Base-by-base conservation (phyloP, 1,140 invertebrate species). In the Conus betulinus region DNA sequence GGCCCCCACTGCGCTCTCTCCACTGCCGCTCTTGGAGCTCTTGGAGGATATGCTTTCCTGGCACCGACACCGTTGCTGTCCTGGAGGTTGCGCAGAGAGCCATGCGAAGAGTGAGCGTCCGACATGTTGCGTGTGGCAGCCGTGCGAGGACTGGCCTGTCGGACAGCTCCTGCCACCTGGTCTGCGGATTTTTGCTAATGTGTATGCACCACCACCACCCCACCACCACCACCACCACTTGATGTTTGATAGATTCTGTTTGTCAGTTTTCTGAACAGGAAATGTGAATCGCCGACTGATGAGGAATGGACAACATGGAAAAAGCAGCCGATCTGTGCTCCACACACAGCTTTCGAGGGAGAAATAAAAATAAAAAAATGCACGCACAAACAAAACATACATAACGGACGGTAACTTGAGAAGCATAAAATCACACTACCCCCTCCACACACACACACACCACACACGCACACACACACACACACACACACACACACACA, bases 61-160 rank as follows among this genome's bases (percentile, higher is more conserved):
- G 91, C 83, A 93, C 93, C 7, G 92, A 93, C 78, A 92, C 91
- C 11, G 91, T 90, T 90, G 91, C 90, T 92, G 79, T 93, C 93
- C 86, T 92, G 91, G 85, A 92, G 90, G 90, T 91, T 94, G n/a
- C 92, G 89, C 91, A 94, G 90, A n/a, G 94, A 95, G 20, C 94
- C 93, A 71, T 93, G 92, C 7, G 94, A 94, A 20, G 94, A 94
- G 87, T 94, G 94, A 63, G 91, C 91, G 91, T 95, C 91, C 88
- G 95, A 91, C 93, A 94, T 88, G 89, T 95, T 94, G 91, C 95
- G 93, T 91, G 95, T 83, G 5, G 95, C n/a, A 96, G 52, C 95
- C 94, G 87, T 95, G 95, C 25, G 95, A 95, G 53, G 95, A 95
- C 90, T 94, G 94, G 88, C 93, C n/a, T 95, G 89, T 94, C 94